phyloP scores from a whole-genome alignment of 2,888 invertebrate genomes.

The Peribatodes rhomboidaria region DNA sequence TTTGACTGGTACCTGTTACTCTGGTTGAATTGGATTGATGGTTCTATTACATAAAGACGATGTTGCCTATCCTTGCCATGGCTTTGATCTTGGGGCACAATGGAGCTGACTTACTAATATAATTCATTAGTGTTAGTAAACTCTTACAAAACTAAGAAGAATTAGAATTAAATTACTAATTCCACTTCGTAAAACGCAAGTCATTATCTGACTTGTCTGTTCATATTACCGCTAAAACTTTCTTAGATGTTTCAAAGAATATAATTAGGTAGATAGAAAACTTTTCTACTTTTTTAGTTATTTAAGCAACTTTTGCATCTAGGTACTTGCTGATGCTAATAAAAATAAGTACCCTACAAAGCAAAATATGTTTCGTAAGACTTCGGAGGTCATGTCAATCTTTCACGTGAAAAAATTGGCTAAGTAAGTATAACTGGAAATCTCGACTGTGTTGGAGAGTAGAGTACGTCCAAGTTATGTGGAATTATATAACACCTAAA shows the following conservation, averaged over 20 bases:
- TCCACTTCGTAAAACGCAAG: slow-evolving; percentile 13
- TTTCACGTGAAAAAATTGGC: too few species aligned
- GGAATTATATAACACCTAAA: too few species aligned
- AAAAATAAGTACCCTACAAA: too few species aligned
- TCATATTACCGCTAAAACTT: slow-evolving; percentile 22
- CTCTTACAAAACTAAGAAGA: background rate
- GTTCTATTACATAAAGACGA: background rate
- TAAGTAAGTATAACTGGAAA: too few species aligned
- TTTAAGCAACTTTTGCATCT: too few species aligned
- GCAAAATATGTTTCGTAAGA: too few species aligned
- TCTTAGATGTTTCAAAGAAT: slow-evolving; percentile 19
- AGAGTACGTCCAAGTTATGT: too few species aligned
- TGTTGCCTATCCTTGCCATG: background rate
- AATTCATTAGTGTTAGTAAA: background rate
- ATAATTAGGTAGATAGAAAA: background rate
- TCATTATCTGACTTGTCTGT: slow-evolving; percentile 22
- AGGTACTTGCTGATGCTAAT: too few species aligned
- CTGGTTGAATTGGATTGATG: slow-evolving; percentile 8
- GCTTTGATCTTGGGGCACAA: slow-evolving; percentile 7
- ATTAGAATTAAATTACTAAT: slow-evolving; percentile 4
- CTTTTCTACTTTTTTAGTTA: too few species aligned
- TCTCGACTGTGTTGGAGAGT: too few species aligned
- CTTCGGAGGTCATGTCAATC: too few species aligned
- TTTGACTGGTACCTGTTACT: slow-evolving; percentile 9
- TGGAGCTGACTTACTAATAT: background rate